Percentiles rank a stretch among this genome's conserved stretches.
phyloP scores from a whole-genome alignment of 1,140 invertebrate genomes.

The Drosophila pectinifera region DNA sequence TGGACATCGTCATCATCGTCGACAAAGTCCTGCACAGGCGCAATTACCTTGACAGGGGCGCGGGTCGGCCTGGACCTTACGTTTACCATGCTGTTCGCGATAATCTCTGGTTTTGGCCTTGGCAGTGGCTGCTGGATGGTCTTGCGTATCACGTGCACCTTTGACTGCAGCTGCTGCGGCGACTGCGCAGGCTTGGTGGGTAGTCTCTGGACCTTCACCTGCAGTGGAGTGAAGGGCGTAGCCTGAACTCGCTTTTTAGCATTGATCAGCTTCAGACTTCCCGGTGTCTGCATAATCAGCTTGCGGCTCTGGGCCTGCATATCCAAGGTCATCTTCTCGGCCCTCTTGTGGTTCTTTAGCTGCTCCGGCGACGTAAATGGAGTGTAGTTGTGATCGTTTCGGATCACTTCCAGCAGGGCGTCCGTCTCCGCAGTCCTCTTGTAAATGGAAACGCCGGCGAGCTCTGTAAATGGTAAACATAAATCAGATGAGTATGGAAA shows the following conservation, averaged over 20 bases:
- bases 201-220: slow-evolving; percentile 32
- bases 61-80: slow-evolving; percentile 27
- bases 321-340: slow-evolving; percentile 64
- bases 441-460: slow-evolving; percentile 69
- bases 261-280: slow-evolving; percentile 57
- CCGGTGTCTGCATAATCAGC: slow-evolving; percentile 54
- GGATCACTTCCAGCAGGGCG: slow-evolving; percentile 85
- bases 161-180: slow-evolving; percentile 2
- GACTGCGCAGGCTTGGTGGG: slow-evolving; percentile 6
- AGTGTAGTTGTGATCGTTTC: slow-evolving; percentile 89
- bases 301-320: slow-evolving; percentile 59
- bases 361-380: slow-evolving; percentile 87
- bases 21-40: slow-evolving; percentile 49
- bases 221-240: slow-evolving; percentile 32
- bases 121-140: slow-evolving; percentile 15
- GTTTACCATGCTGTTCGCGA: slow-evolving; percentile 6
- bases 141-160: slow-evolving; percentile 33
- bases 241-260: slow-evolving; percentile 55
- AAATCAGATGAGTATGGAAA: slow-evolving; percentile 1
- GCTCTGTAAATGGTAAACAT: slow-evolving; percentile 70
- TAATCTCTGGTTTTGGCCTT: slow-evolving; percentile 43
- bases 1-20: slow-evolving; percentile 72
- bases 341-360: slow-evolving; percentile 71
- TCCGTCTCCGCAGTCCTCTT: slow-evolving; percentile 73
- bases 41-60: slow-evolving; percentile 45